Evolutionary conservation across 2,888 invertebrate genomes (phyloP).

Genomic region (Drosophila hawaiiensis): DNA sequence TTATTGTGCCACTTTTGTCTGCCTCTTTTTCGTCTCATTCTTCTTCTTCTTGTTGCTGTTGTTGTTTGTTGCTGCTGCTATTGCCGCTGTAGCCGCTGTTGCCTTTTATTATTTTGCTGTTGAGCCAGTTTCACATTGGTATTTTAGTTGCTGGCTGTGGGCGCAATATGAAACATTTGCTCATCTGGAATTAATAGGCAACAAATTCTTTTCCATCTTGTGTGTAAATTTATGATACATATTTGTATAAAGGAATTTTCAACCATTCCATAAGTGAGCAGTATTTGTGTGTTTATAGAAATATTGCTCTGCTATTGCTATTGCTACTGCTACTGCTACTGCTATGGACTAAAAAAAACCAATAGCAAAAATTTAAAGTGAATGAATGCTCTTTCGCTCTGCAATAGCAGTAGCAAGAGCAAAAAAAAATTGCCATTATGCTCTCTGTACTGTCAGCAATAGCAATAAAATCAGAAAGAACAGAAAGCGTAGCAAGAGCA

Average conservation of each 20-base stretch:
- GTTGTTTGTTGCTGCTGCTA: background rate
- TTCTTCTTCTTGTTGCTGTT: background rate
- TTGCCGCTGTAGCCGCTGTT: conserved; percentile 11
- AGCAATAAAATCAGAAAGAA: no score
- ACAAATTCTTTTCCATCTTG: conserved; percentile 38
- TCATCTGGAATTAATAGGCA: conserved; percentile 28
- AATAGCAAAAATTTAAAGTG: background rate
- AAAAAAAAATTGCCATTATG: background rate
- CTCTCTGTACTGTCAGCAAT: background rate
- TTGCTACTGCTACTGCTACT: background rate
- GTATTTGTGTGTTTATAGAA: background rate
- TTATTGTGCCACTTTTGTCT: conserved; percentile 66
- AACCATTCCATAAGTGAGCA: background rate
- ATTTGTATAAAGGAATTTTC: background rate
- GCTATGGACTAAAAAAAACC: background rate
- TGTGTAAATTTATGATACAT: background rate
- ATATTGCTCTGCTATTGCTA: background rate
- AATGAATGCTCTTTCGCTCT: background rate
- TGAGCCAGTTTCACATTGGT: conserved; percentile 26
- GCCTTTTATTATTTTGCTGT: conserved; percentile 13
- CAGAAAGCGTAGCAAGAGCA: no score
- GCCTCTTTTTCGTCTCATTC: conserved; percentile 3
- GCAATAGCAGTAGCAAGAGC: background rate
- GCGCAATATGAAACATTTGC: conserved; percentile 43
- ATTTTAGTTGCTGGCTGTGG: conserved; percentile 19